Base-by-base conservation (phyloP, 2,888 invertebrate species). In the Adineta ricciae region DNA sequence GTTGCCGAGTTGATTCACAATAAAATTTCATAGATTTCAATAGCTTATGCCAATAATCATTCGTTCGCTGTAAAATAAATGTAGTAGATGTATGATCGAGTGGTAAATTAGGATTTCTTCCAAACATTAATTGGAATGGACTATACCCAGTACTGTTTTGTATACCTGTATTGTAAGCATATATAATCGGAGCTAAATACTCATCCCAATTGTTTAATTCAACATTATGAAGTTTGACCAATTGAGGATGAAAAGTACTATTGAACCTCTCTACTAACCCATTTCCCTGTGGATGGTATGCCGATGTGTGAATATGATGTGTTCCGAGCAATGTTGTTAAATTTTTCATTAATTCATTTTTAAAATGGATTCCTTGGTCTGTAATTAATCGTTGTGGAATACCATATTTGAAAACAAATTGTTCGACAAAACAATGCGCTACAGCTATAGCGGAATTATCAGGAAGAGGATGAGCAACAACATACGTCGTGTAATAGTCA, bases 401-500 rank as follows among this genome's bases (percentile, higher is more conserved):
- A n/a, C 64, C 64, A 32, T 4, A 64, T 27, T 64, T 64, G 16
- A 64, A 64, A 1, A 27, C 8, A 64, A 64, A 64, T 1, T 64
- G n/a, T 64, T 64, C 64, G 0, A 64, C 64, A 32, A 64, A 64
- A 27, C 64, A 64, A 32, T 21, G 27, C 2, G 64, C 64, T 3
- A 32, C 11, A 27, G 32, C 32, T 27, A 11, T 11, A 7, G 64
- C 64, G 4, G 64, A 14, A 64, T 64, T 64, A 64, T 64, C 8
- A 4, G 64, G 64, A 27, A 64, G 64, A 4, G 27, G 27, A 4
- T 1, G 1, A 2, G 64, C 64, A 5, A 64, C 64, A 32, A 64
- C 64, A 41, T 82, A 82, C 38, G 21, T 82, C 1, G 82, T 82
- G 21, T 82, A 82, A 82, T 82, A 82, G 41, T 82, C 82, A 21